Percentiles rank a stretch among this genome's conserved stretches.
Evolutionary conservation across 2,797 vertebrate genomes (phyloP).

Genomic region (Rhabdomys pumilio): DNA sequence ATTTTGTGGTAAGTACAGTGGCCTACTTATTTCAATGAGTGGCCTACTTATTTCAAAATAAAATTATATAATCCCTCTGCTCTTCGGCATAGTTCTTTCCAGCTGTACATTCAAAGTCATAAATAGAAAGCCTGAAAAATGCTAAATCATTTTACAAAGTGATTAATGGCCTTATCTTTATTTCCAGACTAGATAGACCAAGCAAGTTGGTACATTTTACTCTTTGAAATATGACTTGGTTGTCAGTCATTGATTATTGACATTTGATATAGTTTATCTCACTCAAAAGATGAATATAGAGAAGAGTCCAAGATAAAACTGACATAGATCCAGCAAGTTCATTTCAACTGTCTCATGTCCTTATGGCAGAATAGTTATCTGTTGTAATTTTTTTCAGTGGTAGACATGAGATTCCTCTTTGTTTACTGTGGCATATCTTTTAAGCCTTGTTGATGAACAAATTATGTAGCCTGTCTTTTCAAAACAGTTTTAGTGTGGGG

Average conservation of each 20-base stretch:
- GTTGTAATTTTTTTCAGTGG: neutral
- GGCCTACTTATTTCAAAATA: neutral
- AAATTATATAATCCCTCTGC: conserved; percentile 7
- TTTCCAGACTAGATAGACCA: neutral
- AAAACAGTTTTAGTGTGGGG: conserved; percentile 34
- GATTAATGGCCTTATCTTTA: conserved; percentile 58
- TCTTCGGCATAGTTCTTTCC: conserved; percentile 10
- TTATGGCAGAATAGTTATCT: conserved; percentile 4
- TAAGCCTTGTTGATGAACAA: neutral
- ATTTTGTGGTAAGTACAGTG: neutral
- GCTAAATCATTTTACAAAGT: conserved; percentile 15
- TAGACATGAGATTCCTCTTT: neutral
- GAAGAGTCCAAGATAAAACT: neutral
- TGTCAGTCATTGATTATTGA: conserved; percentile 49
- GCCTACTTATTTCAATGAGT: neutral
- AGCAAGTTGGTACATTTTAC: conserved; percentile 6
- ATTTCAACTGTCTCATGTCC: neutral
- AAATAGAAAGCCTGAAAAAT: conserved; percentile 61
- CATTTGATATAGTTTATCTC: conserved; percentile 2
- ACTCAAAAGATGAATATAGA: neutral
- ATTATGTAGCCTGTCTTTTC: neutral
- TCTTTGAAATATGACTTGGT: conserved; percentile 61
- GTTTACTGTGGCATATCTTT: neutral
- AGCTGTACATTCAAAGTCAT: conserved; percentile 18
- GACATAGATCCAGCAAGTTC: neutral